Base-by-base conservation (phyloP, 2,888 invertebrate genomes). In the Antheraea yamamai region DNA sequence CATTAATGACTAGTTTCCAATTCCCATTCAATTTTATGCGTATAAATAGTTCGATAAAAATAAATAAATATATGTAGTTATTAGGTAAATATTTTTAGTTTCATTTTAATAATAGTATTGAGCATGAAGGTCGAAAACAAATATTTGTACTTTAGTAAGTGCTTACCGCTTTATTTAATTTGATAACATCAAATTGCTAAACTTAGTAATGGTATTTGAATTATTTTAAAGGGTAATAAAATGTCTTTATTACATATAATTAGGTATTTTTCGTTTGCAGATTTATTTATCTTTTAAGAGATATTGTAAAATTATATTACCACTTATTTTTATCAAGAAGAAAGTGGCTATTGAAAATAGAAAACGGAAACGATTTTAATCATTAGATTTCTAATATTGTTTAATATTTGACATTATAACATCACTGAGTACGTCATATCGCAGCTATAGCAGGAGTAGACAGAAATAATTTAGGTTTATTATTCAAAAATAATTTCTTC, bases 71-170 rank as follows among this genome's bases (percentile, higher is more conserved):
- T 20, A 39, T 20, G 0, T 70, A 20, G 20, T 20, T 70, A 39
- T 20, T 39, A 70, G 20, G n/a, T 39, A 23, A 70, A 18, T 70
- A 70, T 70, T 0, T 70, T 35, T 70, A 70, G 12, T 70, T 39
- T 39, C 12, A 39, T 70, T 70, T 10, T 30, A 66, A 70, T 6
- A 70, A 70, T 6, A 70, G 10, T n/a, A 39, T 35, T 39, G n/a
- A 70, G n/a, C 39, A 39, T 70, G 70, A 70, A 70, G 70, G 70
- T 39, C 39, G 23, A 70, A 61, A 55, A 39, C 73, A 73, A 73
- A 73, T 58, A 58, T 30, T 47, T 47, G 12, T 47, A 12, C 47
- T 47, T 47, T 47, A 47, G 47, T 47, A 47, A 8, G 47, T 61
- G 23, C 70, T 18, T 39, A 10, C 20, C 26, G 64, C 64, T 4